These are phyloP conservation scores for Ormyrus thymus DNA, from an alignment of 2,888 invertebrate species.

Conservation along the genomic window DNA sequence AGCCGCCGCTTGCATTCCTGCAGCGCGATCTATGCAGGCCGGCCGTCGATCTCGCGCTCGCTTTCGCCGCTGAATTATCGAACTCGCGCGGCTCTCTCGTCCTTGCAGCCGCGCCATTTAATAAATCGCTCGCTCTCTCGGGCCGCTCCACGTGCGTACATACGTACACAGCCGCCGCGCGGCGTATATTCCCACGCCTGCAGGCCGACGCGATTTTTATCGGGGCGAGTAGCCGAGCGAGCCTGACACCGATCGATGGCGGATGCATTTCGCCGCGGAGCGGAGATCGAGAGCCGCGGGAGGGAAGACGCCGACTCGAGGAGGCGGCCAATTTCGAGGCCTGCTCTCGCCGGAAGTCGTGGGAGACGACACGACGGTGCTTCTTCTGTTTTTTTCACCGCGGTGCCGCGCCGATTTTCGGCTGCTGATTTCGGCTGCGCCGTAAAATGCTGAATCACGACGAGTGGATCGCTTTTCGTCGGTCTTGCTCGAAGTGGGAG, in stretches of 20 bases:
- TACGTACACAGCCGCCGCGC: no score
- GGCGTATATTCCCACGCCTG: constrained; percentile 71
- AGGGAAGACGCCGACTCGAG: neutral
- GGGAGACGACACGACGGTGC: neutral
- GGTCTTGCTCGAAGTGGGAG: no score
- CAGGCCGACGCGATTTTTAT: constrained; percentile 46
- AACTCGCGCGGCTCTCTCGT: neutral
- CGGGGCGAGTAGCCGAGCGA: neutral
- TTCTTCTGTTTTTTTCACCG: neutral
- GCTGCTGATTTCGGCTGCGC: constrained; percentile 82
- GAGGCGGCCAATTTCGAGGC: neutral
- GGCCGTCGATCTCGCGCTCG: neutral
- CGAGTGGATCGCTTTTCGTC: no score
- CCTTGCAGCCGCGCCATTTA: neutral
- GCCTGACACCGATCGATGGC: constrained; percentile 44
- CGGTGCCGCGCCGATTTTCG: constrained; percentile 84
- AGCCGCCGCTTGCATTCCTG: no score
- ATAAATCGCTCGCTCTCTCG: constrained; percentile 21
- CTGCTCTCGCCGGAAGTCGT: neutral
- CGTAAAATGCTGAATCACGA: neutral
- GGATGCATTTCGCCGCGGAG: constrained; percentile 19
- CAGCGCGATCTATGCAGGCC: no score
- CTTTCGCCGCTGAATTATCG: neutral
- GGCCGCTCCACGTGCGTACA: constrained; percentile 54
- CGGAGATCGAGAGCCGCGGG: neutral